phyloP scores from a whole-genome alignment of 2,888 invertebrate genomes.

The Odontocerum albicorne region DNA sequence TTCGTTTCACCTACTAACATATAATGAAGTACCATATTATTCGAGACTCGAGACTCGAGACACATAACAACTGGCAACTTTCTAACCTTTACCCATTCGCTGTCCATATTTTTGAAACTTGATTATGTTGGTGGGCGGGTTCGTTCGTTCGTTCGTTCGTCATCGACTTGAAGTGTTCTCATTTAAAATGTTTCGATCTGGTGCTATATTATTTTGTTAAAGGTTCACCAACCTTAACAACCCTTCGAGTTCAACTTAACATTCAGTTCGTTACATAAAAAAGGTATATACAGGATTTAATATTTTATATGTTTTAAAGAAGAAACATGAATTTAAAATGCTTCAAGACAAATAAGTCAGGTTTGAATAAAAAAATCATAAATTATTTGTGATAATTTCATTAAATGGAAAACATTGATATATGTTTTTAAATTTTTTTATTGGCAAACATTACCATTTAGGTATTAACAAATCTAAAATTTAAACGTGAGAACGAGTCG shows the following conservation, averaged over 20 bases:
- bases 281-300: background rate
- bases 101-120: background rate
- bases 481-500: too few relatives aligned
- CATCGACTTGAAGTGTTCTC: background rate
- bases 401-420: too few relatives aligned
- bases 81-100: background rate
- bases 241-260: background rate
- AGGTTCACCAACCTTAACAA: too few relatives aligned
- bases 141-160: background rate
- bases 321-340: too few relatives aligned
- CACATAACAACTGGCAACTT: background rate
- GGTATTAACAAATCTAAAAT: too few relatives aligned
- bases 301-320: background rate
- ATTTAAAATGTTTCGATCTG: background rate
- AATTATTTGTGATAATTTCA: too few relatives aligned
- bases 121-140: background rate
- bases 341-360: too few relatives aligned
- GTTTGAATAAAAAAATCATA: too few relatives aligned
- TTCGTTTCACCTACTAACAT: conserved; percentile 6
- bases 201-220: too few relatives aligned
- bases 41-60: background rate
- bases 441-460: too few relatives aligned
- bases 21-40: too few relatives aligned
- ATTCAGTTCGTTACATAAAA: background rate
- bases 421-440: too few relatives aligned